These are phyloP conservation scores for Ahaetulla prasina DNA, from an alignment of 2,113 vertebrate species.

Conservation along the genomic window DNA sequence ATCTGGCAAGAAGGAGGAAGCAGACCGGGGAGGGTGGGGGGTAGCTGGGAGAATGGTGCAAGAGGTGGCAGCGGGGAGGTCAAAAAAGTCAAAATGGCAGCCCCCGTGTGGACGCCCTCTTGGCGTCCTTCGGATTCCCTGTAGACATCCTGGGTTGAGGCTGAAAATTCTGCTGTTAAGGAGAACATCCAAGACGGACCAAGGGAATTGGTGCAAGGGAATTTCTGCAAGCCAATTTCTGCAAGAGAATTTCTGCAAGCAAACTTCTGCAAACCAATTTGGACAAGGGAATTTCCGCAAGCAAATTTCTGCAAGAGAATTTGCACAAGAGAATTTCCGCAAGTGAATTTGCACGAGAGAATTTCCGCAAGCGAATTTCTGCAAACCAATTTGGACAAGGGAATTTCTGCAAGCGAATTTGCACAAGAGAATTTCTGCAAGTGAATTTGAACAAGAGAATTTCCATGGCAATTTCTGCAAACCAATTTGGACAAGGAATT, in stretches of 20 bases:
- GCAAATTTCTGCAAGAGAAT: not conserved
- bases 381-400: too few relatives aligned
- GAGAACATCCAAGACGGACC: not conserved
- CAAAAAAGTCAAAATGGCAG: not conserved
- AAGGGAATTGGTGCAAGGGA: too few relatives aligned
- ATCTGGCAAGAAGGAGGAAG: not conserved
- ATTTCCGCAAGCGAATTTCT: too few relatives aligned
- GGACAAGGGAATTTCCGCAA: not conserved
- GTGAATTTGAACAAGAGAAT: not conserved
- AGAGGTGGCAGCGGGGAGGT: not conserved
- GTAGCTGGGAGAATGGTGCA: not conserved
- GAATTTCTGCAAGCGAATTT: too few relatives aligned
- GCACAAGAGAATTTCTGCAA: too few relatives aligned
- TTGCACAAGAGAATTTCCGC: too few relatives aligned
- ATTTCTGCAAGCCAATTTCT: not conserved
- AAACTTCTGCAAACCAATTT: too few relatives aligned
- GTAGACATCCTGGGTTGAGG: fast-evolving
- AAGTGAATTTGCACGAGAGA: too few relatives aligned
- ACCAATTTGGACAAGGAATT: too few relatives aligned
- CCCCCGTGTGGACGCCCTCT: not conserved
- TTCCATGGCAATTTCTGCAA: not conserved
- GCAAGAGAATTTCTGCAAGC: too few relatives aligned
- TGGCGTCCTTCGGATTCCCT: not conserved
- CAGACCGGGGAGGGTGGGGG: not conserved
- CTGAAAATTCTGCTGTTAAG: not conserved